Base-by-base conservation (phyloP, 2,888 invertebrate genomes). In the Drosophila prostipennis region DNA sequence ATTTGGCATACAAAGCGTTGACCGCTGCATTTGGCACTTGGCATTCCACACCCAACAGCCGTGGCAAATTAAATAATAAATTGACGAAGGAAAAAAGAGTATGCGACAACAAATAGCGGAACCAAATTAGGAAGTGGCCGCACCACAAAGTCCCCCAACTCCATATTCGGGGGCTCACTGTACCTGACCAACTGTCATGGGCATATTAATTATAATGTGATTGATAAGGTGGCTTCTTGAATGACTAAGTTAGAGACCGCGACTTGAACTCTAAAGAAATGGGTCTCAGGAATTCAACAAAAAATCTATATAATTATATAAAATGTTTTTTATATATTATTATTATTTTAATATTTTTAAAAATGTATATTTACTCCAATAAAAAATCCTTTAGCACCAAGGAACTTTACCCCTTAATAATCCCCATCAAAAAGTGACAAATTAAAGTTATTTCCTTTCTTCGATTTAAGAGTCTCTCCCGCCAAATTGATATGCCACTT, bases 41-140 rank as follows among this genome's bases (percentile, higher is more conserved):
- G 86, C 72, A 84, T 87, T 80, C 84, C 77, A 74, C 74, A 69
- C 81, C 61, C 32, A 16, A 10, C 54, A 64, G 71, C 65, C 39
- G 37, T 42, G 51, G 65, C 77, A 74, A 72, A 83, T 87, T 87
- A 84, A 83, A 78, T 87, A 83, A 82, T 83, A 77, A 79, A 84
- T 70, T 64, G 69, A 73, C 60, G 43, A 53, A 39, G 37, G 26
- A 48, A 48, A 5, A 34, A 34, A 34, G 34, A 48, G 71, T 51
- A 73, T 70, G 80, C 51, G 80, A 78, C 84, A 76, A 64, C 67
- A 71, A 74, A 74, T 69, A 86, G 79, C 88, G 84, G 84, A 84
- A 84, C 84, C 84, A 84, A 84, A 87, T 84, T 84, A 76, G 84
- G 84, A 84, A 87, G 88, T 87, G 72, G 63, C 83, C 82, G 77